phyloP scores from a whole-genome alignment of 1,140 invertebrate species.

The Oreohelix idahoensis region DNA sequence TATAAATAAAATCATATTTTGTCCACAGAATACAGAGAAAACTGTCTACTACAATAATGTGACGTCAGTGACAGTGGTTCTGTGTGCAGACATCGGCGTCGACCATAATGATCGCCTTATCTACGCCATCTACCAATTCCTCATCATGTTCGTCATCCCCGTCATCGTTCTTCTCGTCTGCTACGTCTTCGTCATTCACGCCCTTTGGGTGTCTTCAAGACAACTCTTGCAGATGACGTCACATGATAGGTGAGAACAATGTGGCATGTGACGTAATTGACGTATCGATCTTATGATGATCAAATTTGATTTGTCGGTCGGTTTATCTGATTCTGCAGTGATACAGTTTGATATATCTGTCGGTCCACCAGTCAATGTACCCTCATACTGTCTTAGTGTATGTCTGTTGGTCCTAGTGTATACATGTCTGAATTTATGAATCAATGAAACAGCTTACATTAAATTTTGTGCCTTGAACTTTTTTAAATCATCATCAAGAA shows the following conservation, averaged over 20 bases:
- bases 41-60: slow-evolving; percentile 69
- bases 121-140: slow-evolving; percentile 74
- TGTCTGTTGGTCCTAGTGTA: no score
- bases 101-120: slow-evolving; percentile 51
- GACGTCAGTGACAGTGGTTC: slow-evolving; percentile 67
- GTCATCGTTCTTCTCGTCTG: slow-evolving; percentile 75
- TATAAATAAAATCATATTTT: no score
- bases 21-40: slow-evolving; percentile 64
- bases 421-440: no score
- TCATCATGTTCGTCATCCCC: slow-evolving; percentile 75
- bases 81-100: slow-evolving; percentile 69
- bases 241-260: slow-evolving; percentile 30
- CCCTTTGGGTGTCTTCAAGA: slow-evolving; percentile 76
- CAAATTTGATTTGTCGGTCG: no score
- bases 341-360: no score
- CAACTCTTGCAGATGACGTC: slow-evolving; percentile 60
- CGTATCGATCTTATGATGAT: no score
- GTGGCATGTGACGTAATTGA: not conserved
- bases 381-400: no score
- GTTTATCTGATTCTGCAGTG: no score
- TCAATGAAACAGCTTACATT: no score
- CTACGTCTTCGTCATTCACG: slow-evolving; percentile 76
- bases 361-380: no score
- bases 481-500: no score
- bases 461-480: no score